Evolutionary conservation across 2,888 invertebrate genomes (phyloP).

Genomic region (Clusia tigrina): DNA sequence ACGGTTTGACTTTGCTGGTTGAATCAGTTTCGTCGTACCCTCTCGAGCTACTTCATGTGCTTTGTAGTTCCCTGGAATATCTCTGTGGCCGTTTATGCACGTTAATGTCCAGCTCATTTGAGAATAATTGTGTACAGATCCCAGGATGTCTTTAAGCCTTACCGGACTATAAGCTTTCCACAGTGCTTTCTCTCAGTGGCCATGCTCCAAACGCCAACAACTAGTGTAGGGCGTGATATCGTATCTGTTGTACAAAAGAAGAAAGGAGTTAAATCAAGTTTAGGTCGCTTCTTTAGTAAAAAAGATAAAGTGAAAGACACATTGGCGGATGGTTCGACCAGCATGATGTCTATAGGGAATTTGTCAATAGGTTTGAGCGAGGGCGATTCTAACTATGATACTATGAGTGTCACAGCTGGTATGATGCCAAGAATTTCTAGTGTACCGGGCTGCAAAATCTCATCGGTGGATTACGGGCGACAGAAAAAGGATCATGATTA

Average conservation of each 20-base stretch:
- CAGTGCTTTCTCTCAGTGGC: no score
- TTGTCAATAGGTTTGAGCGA: conserved; percentile 74
- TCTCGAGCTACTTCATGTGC: no score
- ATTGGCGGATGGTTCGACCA: conserved; percentile 67
- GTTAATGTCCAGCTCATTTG: no score
- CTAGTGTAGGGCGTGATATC: conserved; percentile 66
- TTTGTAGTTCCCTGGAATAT: no score
- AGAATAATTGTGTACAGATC: no score
- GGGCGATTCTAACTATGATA: conserved; percentile 66
- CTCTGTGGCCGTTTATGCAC: no score
- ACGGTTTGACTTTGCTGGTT: no score
- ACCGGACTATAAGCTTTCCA: no score
- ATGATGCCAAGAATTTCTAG: conserved; percentile 60
- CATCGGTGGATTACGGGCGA: conserved; percentile 72
- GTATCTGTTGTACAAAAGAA: conserved; percentile 80
- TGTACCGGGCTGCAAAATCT: conserved; percentile 67
- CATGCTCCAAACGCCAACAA: conserved; percentile 65
- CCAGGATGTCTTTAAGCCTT: no score
- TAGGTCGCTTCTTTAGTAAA: conserved; percentile 97
- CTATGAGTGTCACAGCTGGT: conserved; percentile 69
- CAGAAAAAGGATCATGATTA: conserved; percentile 88
- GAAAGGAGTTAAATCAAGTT: conserved; percentile 93
- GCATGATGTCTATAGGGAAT: conserved; percentile 71
- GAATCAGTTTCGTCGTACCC: no score
- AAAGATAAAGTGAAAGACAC: conserved; percentile 89